These are phyloP conservation scores for Larimichthys crocea DNA, from an alignment of 2,113 vertebrate genomes.

Conservation along the genomic window DNA sequence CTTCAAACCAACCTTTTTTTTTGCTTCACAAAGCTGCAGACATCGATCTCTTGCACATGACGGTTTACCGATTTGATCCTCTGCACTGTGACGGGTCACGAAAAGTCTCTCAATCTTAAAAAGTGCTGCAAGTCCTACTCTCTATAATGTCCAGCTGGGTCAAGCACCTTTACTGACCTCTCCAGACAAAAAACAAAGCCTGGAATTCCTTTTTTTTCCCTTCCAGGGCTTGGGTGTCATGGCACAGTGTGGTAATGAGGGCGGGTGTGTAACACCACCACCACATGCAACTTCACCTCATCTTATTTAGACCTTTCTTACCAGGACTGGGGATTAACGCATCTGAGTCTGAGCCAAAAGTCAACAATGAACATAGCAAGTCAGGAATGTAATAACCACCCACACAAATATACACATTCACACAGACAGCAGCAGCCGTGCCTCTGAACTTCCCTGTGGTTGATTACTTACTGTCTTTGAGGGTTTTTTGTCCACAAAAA, in stretches of 20 bases:
- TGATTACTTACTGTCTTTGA: slow-evolving; percentile 14
- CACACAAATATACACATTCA: slow-evolving; percentile 13
- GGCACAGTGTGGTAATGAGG: slow-evolving; percentile 18
- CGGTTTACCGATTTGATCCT: slow-evolving; percentile 60
- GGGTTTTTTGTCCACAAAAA: neutral
- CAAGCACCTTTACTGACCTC: slow-evolving; percentile 78
- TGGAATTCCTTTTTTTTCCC: slow-evolving; percentile 49
- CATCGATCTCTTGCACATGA: slow-evolving; percentile 2
- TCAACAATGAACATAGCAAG: slow-evolving; percentile 38
- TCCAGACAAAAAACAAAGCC: slow-evolving; percentile 47
- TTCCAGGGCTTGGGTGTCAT: slow-evolving; percentile 42
- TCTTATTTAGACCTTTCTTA: slow-evolving; percentile 29
- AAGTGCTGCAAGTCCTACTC: slow-evolving; percentile 54
- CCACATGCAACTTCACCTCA: slow-evolving; percentile 13
- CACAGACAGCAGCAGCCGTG: neutral
- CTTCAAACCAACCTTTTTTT: neutral
- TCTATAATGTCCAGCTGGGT: slow-evolving; percentile 65
- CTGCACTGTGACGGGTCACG: slow-evolving; percentile 37
- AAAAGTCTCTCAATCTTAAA: slow-evolving; percentile 61
- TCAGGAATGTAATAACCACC: slow-evolving; percentile 66
- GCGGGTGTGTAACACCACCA: slow-evolving; percentile 1
- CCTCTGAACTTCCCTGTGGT: slow-evolving; percentile 11
- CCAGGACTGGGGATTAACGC: slow-evolving; percentile 41
- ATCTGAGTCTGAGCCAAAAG: slow-evolving; percentile 58
- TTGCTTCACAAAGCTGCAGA: neutral